Percentiles rank a stretch among this genome's conserved stretches.
phyloP scores from a whole-genome alignment of 2,888 invertebrate genomes.

The Boloria euphrosyne region DNA sequence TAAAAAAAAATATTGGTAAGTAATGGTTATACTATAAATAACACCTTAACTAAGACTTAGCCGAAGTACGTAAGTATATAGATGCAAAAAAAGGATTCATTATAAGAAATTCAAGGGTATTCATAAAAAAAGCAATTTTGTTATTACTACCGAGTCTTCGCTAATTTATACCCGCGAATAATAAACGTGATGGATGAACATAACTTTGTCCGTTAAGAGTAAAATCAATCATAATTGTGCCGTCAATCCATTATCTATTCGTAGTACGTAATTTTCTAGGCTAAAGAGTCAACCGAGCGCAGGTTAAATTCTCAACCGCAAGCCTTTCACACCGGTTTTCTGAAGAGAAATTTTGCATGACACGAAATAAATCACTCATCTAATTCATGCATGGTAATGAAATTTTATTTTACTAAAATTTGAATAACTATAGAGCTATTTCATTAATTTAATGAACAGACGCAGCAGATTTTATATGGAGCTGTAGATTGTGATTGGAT shows the following conservation, averaged over 20 bases:
- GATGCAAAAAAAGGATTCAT: too few relatives aligned
- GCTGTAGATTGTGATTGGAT: too few relatives aligned
- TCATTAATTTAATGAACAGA: constrained; percentile 2
- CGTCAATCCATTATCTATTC: constrained; percentile 39
- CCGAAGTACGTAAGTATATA: too few relatives aligned
- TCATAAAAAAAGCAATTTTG: neutral
- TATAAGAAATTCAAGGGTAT: too few relatives aligned
- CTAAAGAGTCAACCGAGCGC: constrained; percentile 37
- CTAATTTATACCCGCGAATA: constrained; percentile 1
- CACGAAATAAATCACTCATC: constrained; percentile 30
- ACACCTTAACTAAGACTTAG: too few relatives aligned
- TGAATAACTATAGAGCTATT: constrained; percentile 5
- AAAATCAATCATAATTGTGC: constrained; percentile 41
- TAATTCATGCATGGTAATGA: constrained; percentile 21
- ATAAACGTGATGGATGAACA: neutral
- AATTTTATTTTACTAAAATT: constrained; percentile 11
- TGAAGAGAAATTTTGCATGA: constrained; percentile 41
- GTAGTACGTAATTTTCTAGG: constrained; percentile 43
- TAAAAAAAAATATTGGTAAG: too few relatives aligned
- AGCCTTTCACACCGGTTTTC: constrained; percentile 46
- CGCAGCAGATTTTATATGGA: neutral
- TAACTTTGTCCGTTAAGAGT: constrained; percentile 29
- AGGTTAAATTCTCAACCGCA: constrained; percentile 37
- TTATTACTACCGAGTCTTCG: neutral
- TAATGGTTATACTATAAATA: too few relatives aligned